Conservation (phyloP, 2,797 vertebrate species). For the Arnoldichthys spilopterus region DNA sequence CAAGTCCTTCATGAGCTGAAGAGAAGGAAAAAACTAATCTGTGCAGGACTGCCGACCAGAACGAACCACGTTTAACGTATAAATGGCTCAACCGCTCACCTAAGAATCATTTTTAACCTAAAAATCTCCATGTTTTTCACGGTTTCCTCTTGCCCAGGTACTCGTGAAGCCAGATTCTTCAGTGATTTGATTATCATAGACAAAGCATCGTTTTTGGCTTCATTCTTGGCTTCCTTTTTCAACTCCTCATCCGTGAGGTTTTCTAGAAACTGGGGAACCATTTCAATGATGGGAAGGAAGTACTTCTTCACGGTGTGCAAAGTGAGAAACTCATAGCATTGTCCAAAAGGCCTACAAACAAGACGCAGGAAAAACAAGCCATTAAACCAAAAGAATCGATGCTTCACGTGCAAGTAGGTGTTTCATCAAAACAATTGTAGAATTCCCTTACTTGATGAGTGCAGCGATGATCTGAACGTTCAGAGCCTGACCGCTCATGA, state of each 20-base stretch:
- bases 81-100: constrained; percentile 78
- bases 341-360: constrained; percentile 93
- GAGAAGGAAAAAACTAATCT: too few species aligned
- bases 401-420: background rate
- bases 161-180: constrained; percentile 98
- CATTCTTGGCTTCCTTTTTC: constrained; percentile 99
- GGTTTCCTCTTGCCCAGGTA: constrained; percentile 99
- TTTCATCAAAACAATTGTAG: background rate
- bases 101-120: constrained; percentile 99
- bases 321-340: constrained; percentile 99
- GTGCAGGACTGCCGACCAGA: too few species aligned
- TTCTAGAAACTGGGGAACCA: constrained; percentile 99
- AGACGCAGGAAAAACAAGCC: constrained; percentile 43
- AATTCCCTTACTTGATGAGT: constrained; percentile 94
- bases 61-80: too few species aligned
- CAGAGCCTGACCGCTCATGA: constrained; percentile 97
- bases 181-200: constrained; percentile 99
- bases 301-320: constrained; percentile 99
- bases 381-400: background rate
- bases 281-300: constrained; percentile 99
- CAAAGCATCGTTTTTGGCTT: constrained; percentile 99
- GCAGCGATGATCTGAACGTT: constrained; percentile 99
- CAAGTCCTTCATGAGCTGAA: too few species aligned
- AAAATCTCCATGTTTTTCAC: constrained; percentile 99
- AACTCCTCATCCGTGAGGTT: constrained; percentile 99